These are phyloP conservation scores for Thymelicus sylvestris DNA, from an alignment of 2,888 invertebrate genomes.

Conservation along the genomic window DNA sequence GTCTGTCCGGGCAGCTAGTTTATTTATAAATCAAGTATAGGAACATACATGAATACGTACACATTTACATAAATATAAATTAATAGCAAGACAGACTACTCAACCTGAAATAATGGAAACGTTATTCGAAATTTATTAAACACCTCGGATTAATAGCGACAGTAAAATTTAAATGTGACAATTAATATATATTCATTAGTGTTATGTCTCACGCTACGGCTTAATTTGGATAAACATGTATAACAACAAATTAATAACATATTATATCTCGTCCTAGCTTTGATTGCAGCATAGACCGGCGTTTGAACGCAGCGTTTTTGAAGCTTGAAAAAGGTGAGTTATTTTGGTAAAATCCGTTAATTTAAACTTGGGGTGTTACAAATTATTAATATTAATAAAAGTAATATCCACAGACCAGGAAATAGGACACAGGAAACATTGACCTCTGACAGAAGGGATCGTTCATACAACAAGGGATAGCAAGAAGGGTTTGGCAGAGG, in stretches of 20 bases:
- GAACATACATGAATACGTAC: too few relatives aligned
- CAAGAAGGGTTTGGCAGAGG: too few relatives aligned
- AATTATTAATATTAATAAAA: too few relatives aligned
- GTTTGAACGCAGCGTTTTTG: background rate
- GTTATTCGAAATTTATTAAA: constrained; percentile 32
- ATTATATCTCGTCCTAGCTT: constrained; percentile 17
- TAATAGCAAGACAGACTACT: background rate
- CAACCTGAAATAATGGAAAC: constrained; percentile 19
- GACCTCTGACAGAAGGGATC: too few relatives aligned
- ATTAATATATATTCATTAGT: constrained; percentile 35
- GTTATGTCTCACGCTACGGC: constrained; percentile 30
- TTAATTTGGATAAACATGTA: constrained; percentile 33
- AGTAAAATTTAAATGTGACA: constrained; percentile 34
- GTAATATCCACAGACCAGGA: too few relatives aligned
- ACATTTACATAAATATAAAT: background rate
- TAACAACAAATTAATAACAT: constrained; percentile 35
- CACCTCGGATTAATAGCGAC: constrained; percentile 24
- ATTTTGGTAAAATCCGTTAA: too few relatives aligned
- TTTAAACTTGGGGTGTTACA: too few relatives aligned
- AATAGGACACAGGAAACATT: too few relatives aligned
- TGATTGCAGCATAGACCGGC: constrained; percentile 9
- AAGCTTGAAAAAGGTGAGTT: too few relatives aligned
- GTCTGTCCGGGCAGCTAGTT: too few relatives aligned
- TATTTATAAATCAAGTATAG: too few relatives aligned
- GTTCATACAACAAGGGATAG: too few relatives aligned